Conservation (phyloP, 64 coral and sea anemone species). For the Montipora sp. region DNA sequence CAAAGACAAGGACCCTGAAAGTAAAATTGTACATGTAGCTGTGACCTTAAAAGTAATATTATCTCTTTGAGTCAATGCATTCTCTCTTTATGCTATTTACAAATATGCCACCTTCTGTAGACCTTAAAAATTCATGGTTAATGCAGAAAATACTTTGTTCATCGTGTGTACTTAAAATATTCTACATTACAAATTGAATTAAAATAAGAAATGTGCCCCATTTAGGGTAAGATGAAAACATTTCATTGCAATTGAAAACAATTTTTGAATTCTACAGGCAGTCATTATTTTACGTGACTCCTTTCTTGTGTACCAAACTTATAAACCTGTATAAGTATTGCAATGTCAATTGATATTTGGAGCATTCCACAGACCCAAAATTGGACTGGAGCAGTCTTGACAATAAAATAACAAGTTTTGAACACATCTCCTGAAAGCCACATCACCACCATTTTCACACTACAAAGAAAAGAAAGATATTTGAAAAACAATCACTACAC, state of each 20-base stretch:
- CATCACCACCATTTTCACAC: constrained; percentile 99
- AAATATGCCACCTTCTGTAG: no score
- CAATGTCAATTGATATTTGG: constrained; percentile 93
- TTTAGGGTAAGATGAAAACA: background rate
- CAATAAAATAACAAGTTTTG: constrained; percentile 97
- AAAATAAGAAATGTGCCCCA: background rate
- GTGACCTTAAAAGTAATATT: no score
- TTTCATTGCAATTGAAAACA: background rate
- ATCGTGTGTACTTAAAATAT: no score
- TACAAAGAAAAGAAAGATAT: constrained; percentile 19
- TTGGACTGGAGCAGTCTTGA: constrained; percentile 92
- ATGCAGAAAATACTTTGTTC: no score
- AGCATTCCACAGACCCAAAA: constrained; percentile 98
- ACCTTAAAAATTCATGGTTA: no score
- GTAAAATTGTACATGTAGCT: no score
- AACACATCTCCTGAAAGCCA: constrained; percentile 96
- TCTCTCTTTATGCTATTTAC: no score
- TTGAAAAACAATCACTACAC: background rate
- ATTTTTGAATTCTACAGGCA: no score
- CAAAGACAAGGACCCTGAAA: no score
- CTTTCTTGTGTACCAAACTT: constrained; percentile 76
- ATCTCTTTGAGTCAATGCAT: no score
- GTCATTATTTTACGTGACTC: constrained; percentile 62
- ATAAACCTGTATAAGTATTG: constrained; percentile 93
- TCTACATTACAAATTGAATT: background rate